These are phyloP conservation scores for Monoplex corrugatus DNA, from an alignment of 2,888 invertebrate species.

Conservation along the genomic window DNA sequence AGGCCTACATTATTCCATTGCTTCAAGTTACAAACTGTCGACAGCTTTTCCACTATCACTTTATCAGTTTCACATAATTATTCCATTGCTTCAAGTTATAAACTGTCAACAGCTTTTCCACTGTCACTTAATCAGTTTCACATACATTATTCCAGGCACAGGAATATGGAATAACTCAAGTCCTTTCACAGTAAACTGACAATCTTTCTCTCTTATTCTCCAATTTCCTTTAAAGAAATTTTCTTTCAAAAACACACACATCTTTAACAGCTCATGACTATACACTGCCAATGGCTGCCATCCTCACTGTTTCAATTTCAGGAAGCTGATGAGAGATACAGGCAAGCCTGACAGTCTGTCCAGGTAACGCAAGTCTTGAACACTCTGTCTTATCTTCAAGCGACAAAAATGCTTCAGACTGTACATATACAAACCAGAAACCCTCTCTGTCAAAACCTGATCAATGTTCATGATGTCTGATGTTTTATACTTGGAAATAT, in stretches of 20 bases:
- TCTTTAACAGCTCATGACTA: background rate
- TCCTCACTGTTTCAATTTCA: background rate
- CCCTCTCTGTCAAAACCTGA: background rate
- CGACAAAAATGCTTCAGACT: constrained; percentile 14
- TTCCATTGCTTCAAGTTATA: no score
- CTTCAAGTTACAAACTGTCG: no score
- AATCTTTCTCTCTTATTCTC: no score
- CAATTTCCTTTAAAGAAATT: no score
- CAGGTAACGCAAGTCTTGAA: background rate
- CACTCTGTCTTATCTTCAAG: background rate
- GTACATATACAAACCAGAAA: background rate
- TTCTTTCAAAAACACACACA: no score
- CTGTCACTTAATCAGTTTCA: no score
- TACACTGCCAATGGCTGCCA: background rate
- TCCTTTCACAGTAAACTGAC: no score
- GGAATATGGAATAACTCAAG: background rate
- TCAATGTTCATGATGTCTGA: background rate
- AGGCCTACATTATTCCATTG: no score
- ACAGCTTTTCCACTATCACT: no score
- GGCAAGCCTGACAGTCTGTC: background rate
- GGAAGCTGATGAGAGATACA: background rate
- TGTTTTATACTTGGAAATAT: background rate
- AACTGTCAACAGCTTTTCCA: no score
- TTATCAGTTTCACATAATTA: no score
- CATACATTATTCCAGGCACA: background rate